Percentiles rank a stretch among this genome's conserved stretches.
Conservation (phyloP, 2,888 invertebrate species). For the Hyles lineata region DNA sequence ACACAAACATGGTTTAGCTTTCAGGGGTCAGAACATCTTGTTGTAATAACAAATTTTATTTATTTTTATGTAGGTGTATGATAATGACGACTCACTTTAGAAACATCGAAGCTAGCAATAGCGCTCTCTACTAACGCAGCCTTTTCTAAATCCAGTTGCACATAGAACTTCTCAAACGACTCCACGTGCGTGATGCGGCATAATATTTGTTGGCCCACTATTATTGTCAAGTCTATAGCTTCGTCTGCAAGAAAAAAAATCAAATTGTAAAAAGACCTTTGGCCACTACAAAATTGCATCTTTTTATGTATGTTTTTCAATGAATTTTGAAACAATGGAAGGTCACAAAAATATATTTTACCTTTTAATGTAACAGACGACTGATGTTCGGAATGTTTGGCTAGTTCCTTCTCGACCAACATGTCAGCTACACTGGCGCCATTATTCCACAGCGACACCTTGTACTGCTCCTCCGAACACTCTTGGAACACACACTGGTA, state of each 20-base stretch:
- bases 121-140: slow-evolving; percentile 70
- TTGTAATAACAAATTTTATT: too few species aligned
- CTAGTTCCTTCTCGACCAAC: slow-evolving; percentile 80
- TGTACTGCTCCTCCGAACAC: slow-evolving; percentile 72
- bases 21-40: too few species aligned
- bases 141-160: slow-evolving; percentile 76
- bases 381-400: slow-evolving; percentile 66
- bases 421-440: slow-evolving; percentile 77
- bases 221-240: slow-evolving; percentile 76
- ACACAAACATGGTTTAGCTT: too few species aligned
- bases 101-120: slow-evolving; percentile 64
- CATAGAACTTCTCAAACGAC: slow-evolving; percentile 69
- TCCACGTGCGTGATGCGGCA: slow-evolving; percentile 75
- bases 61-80: too few species aligned
- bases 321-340: slow-evolving; percentile 1
- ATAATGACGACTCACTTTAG: slow-evolving; percentile 55
- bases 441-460: slow-evolving; percentile 77
- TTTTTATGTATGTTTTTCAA: neutral
- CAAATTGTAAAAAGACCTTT: neutral
- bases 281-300: neutral
- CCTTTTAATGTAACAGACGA: slow-evolving; percentile 76
- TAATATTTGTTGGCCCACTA: slow-evolving; percentile 75
- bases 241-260: slow-evolving; percentile 64
- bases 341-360: slow-evolving; percentile 36
- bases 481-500: slow-evolving; percentile 86